Conservation (phyloP, 2,113 vertebrate genomes). For the Eublepharis macularius region DNA sequence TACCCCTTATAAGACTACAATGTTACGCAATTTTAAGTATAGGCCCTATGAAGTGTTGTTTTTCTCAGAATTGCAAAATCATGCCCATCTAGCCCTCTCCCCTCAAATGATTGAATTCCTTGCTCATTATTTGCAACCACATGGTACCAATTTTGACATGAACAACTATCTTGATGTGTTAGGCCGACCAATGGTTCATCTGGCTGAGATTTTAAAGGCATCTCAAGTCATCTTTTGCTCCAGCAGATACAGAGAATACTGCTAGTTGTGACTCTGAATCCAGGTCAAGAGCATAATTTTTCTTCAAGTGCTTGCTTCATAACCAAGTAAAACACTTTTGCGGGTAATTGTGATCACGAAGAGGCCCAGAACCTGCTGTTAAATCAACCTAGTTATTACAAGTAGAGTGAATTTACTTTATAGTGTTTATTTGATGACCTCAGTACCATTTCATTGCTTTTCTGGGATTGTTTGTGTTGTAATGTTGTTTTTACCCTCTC, state of each 20-base stretch:
- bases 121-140: neutral
- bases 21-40: neutral
- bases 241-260: neutral
- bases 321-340: slow-evolving; percentile 43
- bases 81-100: neutral
- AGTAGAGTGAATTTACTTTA: neutral
- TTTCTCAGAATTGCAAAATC: neutral
- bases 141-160: neutral
- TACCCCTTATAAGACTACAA: neutral
- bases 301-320: slow-evolving; percentile 41
- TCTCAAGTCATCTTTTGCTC: neutral
- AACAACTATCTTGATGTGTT: slow-evolving; percentile 55
- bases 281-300: slow-evolving; percentile 51
- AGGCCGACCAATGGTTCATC: slow-evolving; percentile 63
- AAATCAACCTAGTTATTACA: slow-evolving; percentile 34
- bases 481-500: slow-evolving; percentile 21
- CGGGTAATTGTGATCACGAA: slow-evolving; percentile 19
- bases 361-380: slow-evolving; percentile 50
- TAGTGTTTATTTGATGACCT: neutral
- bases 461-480: slow-evolving; percentile 49
- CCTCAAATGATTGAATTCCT: neutral
- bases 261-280: neutral
- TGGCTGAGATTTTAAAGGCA: slow-evolving; percentile 17
- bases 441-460: slow-evolving; percentile 6
- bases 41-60: neutral